Evolutionary conservation across 2,113 vertebrate genomes (phyloP), one percentile per base, ranked within the genome.

Genomic region (Rhineura floridana): DNA sequence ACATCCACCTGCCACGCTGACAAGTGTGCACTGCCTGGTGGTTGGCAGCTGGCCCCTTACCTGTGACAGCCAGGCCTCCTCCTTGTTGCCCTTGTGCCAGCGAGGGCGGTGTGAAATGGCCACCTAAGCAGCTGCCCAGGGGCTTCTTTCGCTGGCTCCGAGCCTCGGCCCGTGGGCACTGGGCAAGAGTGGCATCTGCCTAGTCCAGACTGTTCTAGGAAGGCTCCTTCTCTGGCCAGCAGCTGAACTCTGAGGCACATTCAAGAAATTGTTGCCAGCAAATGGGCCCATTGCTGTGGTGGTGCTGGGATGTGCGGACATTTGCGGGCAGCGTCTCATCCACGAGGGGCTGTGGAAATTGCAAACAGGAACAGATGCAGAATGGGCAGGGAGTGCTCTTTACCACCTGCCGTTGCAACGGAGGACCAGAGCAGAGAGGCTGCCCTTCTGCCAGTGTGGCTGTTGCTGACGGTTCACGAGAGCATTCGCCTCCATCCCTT

Each of bases 41-140:
- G 33, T 33, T 48, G 33, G 19, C 62, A 9, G 0, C 4, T 69
- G 59, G 59, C 19, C 2, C 10, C 33, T 69, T 15, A 30, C 76
- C 23, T 17, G 39, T 4, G 36, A 19, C 72, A 65, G 80, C 76
- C 52, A 55, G 82, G 39, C 11, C 72, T 5, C 33, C 80, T 65
- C 62, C 78, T 75, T 65, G 2, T 72, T 84, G 48, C 80, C 0
- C 0, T 50, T 8, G 0, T 84, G 42, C 87, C 13, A 0, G 44
- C 30, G 2, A 12, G 0, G 28, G 8, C 6, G 2, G 42, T 23
- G 73, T 2, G 9, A 4, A 11, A 82, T 5, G 76, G 85, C 89
- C 3, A 46, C 65, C 6, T 75, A 36, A 82, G 87, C 93, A 94
- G 95, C 94, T 95, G 95, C 90, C 28, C 50, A 30, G 42, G 86